Evolutionary conservation across 2,888 invertebrate species (phyloP).

Genomic region (Beris morrisii): DNA sequence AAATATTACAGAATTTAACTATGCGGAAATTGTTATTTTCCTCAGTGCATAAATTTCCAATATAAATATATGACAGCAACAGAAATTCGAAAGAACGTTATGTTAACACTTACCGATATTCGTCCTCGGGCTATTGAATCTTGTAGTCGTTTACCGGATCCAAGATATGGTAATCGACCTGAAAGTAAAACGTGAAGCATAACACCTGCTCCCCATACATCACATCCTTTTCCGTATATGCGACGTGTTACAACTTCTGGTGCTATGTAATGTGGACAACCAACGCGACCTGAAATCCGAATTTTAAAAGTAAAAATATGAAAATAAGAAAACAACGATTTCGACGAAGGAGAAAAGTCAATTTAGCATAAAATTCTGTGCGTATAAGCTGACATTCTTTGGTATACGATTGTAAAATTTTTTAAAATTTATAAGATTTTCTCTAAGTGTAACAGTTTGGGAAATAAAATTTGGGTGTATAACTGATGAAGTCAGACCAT

Average conservation of each 20-base stretch:
- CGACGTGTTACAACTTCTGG: constrained; percentile 94
- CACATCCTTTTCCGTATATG: constrained; percentile 91
- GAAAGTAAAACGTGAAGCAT: constrained; percentile 90
- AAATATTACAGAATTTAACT: too few species aligned
- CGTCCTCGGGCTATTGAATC: constrained; percentile 87
- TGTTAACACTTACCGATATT: constrained; percentile 67
- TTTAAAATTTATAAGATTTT: too few species aligned
- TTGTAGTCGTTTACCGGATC: constrained; percentile 89
- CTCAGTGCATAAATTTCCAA: too few species aligned
- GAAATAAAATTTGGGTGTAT: too few species aligned
- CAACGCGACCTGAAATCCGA: constrained; percentile 75
- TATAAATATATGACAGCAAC: not conserved
- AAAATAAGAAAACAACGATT: too few species aligned
- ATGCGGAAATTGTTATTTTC: too few species aligned
- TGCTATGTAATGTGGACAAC: constrained; percentile 97
- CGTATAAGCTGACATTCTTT: too few species aligned
- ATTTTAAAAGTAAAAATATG: constrained; percentile 10
- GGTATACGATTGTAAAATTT: too few species aligned
- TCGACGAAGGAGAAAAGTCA: too few species aligned
- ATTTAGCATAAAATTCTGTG: too few species aligned
- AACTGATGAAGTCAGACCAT: too few species aligned
- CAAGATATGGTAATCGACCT: constrained; percentile 93
- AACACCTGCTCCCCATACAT: constrained; percentile 97
- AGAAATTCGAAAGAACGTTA: not conserved
- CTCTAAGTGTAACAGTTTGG: too few species aligned